Base-by-base conservation (phyloP, 2,113 vertebrate species). In the Melanotaenia duboulayi region DNA sequence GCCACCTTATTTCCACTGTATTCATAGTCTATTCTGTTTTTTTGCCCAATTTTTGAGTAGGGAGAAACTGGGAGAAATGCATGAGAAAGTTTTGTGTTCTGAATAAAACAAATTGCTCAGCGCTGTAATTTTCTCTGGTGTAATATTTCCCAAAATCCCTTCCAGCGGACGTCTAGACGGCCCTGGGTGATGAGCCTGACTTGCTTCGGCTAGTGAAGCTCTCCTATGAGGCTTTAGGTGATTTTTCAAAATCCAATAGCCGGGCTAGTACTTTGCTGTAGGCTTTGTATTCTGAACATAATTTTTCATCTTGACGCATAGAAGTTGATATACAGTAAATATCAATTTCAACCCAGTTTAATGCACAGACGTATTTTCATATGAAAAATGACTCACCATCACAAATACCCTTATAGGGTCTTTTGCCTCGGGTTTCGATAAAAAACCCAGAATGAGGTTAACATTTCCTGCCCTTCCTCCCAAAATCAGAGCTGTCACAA, bases 31-130 rank as follows among this genome's bases (percentile, higher is more conserved):
- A 49, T 65, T 74, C 59, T 57, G 78, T 60, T 68, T 55, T 55
- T 52, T 66, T 72, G 44, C 74, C 46, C 65, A 74, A 14, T 23
- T 40, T 23, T n/a, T 48, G 59, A 70, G 49, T 70, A 76, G 59
- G 22, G 58, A 65, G 62, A 70, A 69, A 70, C 0, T 13, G 54
- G 40, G 46, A 71, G 58, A 75, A 69, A 71, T 52, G 59, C 46
- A 56, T 16, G 40, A 40, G 23, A 39, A 54, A 20, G 59, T 68
- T 83, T 82, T 67, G 56, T 67, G 70, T 76, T 85, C 32, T 52
- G 62, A 83, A 83, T 83, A 59, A 83, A 87, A 60, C 35, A 78
- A 78, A 86, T 78, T 35, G 70, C 84, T 82, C 71, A 71, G 71
- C 40, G 73, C 60, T 88, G 65, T 78, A 79, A 72, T 80, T 86